A percentile compares a stretch with the other conserved stretches of the same genome.
Conservation (phyloP, 1,140 invertebrate genomes). For the Patella vulgata region DNA sequence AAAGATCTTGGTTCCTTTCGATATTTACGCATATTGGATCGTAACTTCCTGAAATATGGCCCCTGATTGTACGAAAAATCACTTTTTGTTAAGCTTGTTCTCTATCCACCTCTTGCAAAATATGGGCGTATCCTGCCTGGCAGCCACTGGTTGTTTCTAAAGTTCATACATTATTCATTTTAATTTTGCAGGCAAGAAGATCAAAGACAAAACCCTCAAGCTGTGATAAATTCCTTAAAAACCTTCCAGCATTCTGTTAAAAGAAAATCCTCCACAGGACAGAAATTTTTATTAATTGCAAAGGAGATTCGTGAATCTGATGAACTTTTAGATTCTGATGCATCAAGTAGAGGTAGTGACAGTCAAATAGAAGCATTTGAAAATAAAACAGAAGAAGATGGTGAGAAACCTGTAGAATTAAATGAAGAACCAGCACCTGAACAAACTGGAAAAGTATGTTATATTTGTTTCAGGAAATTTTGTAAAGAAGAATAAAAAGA, state of each 20-base stretch:
- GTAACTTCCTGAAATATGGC: too few species aligned
- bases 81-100: too few species aligned
- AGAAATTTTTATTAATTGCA: constrained; percentile 50
- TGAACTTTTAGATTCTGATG: constrained; percentile 42
- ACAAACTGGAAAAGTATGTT: neutral
- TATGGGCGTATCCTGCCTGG: too few species aligned
- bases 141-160: too few species aligned
- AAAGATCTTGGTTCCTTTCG: too few species aligned
- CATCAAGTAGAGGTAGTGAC: constrained; percentile 5
- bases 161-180: too few species aligned
- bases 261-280: constrained; percentile 41
- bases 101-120: too few species aligned
- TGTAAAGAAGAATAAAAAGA: too few species aligned
- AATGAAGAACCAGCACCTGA: neutral
- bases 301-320: constrained; percentile 48
- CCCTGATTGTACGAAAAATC: too few species aligned
- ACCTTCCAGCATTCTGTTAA: constrained; percentile 58
- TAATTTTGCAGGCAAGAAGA: constrained; percentile 55
- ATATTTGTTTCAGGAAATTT: neutral
- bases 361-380: constrained; percentile 1
- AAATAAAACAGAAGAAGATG: neutral
- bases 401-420: neutral
- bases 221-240: constrained; percentile 63
- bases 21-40: too few species aligned
- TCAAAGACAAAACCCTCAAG: constrained; percentile 62